Percentiles rank a stretch among this genome's conserved stretches.
phyloP scores from a whole-genome alignment of 1,140 invertebrate genomes.

The Metaphire vulgaris region DNA sequence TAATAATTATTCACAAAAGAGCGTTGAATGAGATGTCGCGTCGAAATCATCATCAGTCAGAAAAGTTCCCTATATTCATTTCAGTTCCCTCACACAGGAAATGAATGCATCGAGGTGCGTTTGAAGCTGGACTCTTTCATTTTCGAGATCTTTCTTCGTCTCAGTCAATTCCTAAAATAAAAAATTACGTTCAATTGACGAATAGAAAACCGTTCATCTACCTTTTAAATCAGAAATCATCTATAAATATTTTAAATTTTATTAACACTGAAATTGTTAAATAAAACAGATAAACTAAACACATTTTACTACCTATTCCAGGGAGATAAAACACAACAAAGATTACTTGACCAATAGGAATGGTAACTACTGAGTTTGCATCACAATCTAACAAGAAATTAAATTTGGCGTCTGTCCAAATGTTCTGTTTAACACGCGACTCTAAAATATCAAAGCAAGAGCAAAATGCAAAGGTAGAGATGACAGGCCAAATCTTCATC shows the following conservation, averaged over 20 bases:
- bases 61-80: no score
- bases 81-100: background rate
- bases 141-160: background rate
- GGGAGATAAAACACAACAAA: background rate
- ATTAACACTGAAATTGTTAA: background rate
- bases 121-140: background rate
- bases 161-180: background rate
- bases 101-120: background rate
- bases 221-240: background rate
- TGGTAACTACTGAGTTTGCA: background rate
- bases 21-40: slow-evolving; percentile 11
- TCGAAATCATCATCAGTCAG: background rate
- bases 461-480: no score
- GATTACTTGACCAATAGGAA: background rate
- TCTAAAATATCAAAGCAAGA: no score
- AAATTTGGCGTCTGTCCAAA: background rate
- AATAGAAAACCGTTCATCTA: background rate
- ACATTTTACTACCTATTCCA: background rate
- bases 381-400: background rate
- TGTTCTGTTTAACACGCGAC: no score
- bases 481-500: no score
- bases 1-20: background rate
- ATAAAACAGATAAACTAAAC: background rate
- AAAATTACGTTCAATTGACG: no score
- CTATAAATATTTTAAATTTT: background rate